phyloP scores from a whole-genome alignment of 1,140 invertebrate genomes.

The Helicoverpa armigera region DNA sequence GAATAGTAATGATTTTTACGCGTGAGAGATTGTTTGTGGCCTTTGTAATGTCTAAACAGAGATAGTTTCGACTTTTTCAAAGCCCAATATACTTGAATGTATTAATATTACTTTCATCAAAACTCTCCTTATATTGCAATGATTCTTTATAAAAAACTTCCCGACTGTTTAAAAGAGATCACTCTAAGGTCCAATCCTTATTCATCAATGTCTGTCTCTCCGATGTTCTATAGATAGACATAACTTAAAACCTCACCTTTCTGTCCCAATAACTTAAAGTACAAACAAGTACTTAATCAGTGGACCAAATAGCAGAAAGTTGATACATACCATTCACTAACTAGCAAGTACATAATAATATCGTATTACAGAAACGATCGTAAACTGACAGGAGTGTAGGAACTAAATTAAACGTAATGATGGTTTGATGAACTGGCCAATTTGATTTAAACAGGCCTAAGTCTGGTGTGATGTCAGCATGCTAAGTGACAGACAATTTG shows the following conservation, averaged over 20 bases:
- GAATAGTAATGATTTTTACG: not conserved
- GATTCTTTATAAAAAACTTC: too few relatives aligned
- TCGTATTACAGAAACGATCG: constrained; percentile 34
- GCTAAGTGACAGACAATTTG: not conserved
- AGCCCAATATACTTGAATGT: too few relatives aligned
- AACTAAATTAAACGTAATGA: constrained; percentile 31
- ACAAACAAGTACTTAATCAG: constrained; percentile 13
- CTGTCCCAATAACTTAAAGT: constrained; percentile 9
- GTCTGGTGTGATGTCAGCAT: constrained; percentile 27
- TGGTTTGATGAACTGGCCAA: constrained; percentile 24
- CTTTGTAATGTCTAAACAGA: too few relatives aligned
- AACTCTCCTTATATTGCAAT: too few relatives aligned
- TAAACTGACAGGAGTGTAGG: not conserved
- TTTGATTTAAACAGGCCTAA: constrained; percentile 24
- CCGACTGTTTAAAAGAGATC: not conserved
- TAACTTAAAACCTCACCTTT: not conserved
- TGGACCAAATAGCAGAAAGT: constrained; percentile 34
- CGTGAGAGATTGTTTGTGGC: too few relatives aligned
- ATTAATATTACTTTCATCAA: too few relatives aligned
- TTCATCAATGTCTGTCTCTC: not conserved
- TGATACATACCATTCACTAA: constrained; percentile 28
- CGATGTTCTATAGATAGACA: not conserved
- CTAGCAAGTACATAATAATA: not conserved
- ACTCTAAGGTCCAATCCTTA: not conserved
- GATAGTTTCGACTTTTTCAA: too few relatives aligned